phyloP scores from a whole-genome alignment of 2,113 vertebrate species.

The Nerophis ophidion region DNA sequence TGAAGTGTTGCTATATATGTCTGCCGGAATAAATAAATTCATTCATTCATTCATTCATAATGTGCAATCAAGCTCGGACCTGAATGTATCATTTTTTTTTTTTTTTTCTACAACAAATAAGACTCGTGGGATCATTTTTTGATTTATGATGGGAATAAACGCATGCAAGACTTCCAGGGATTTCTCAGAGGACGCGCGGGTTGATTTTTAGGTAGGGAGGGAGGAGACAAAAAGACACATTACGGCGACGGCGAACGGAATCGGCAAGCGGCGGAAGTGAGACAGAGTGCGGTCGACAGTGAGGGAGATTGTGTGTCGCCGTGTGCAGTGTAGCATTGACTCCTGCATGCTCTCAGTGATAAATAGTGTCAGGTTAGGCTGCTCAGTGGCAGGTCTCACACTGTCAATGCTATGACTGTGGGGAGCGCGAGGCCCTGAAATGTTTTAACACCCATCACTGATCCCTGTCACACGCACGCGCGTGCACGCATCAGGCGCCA shows the following conservation, averaged over 20 bases:
- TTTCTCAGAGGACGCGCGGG: constrained; percentile 6
- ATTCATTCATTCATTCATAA: neutral
- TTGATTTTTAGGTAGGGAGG: constrained; percentile 26
- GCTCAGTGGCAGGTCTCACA: constrained; percentile 63
- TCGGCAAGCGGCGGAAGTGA: constrained; percentile 54
- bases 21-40: too few species aligned
- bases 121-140: constrained; percentile 56
- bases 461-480: constrained; percentile 62
- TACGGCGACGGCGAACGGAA: constrained; percentile 44
- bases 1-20: too few species aligned
- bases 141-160: constrained; percentile 54
- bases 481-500: constrained; percentile 46
- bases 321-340: constrained; percentile 70
- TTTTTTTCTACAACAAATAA: constrained; percentile 48
- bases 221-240: constrained; percentile 57
- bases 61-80: constrained; percentile 30
- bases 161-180: constrained; percentile 37
- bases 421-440: constrained; percentile 57
- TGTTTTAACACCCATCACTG: constrained; percentile 67
- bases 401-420: constrained; percentile 61
- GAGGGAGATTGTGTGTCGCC: constrained; percentile 64
- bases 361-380: constrained; percentile 70
- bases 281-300: constrained; percentile 60
- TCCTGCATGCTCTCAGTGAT: constrained; percentile 67
- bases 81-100: constrained; percentile 42